These are phyloP conservation scores for Zaprionus lineosus DNA, from an alignment of 2,888 invertebrate genomes.

Conservation along the genomic window DNA sequence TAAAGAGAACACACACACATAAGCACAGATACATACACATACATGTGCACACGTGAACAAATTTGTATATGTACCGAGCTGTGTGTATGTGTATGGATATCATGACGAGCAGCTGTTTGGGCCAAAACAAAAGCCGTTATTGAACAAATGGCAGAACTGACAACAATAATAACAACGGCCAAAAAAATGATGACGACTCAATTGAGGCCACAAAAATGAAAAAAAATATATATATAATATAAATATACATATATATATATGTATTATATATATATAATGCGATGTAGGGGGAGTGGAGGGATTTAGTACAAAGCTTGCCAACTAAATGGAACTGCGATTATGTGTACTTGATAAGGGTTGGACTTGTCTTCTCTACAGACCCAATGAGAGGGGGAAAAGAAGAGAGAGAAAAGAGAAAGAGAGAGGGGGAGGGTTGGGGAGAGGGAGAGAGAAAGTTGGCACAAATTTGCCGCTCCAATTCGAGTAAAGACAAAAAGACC, in stretches of 20 bases:
- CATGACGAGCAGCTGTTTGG: conserved; percentile 69
- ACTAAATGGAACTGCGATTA: conserved; percentile 44
- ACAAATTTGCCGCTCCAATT: conserved; percentile 27
- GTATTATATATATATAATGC: too few species aligned
- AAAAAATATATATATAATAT: neutral
- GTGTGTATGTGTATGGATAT: conserved; percentile 22
- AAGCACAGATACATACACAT: neutral
- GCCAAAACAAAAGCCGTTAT: conserved; percentile 55
- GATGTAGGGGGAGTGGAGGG: too few species aligned
- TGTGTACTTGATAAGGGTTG: conserved; percentile 54
- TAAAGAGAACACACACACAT: too few species aligned
- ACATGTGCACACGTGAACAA: too few species aligned
- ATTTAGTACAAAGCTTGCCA: conserved; percentile 35
- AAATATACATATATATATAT: neutral
- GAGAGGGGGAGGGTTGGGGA: too few species aligned
- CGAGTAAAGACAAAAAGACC: conserved; percentile 4
- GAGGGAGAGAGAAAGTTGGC: conserved; percentile 32
- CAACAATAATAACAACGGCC: conserved; percentile 14
- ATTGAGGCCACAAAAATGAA: conserved; percentile 47
- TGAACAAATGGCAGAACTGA: conserved; percentile 39
- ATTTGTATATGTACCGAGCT: conserved; percentile 5
- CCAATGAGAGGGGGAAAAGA: too few species aligned
- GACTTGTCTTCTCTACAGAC: conserved; percentile 12
- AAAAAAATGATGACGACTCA: conserved; percentile 50
- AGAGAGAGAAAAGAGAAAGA: too few species aligned